Percentiles rank a stretch among this genome's conserved stretches.
Evolutionary conservation across 2,888 invertebrate species (phyloP).

Genomic region (Tetanocera ferruginea): DNA sequence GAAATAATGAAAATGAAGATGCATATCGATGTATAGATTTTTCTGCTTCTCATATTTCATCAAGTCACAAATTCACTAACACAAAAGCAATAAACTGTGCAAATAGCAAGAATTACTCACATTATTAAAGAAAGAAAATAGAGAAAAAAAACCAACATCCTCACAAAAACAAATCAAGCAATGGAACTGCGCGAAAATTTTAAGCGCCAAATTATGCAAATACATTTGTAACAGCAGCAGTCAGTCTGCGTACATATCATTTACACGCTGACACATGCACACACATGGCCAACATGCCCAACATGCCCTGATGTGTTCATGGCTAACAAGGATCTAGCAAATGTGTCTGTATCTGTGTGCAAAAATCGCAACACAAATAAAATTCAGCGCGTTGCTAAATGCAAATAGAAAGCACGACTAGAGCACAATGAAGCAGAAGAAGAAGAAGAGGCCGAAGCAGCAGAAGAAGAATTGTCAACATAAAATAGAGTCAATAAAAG

Average conservation of each 20-base stretch:
- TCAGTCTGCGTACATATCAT: background rate
- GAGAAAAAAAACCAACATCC: background rate
- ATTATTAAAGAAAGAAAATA: background rate
- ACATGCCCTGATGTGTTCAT: too few relatives aligned
- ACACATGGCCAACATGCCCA: background rate
- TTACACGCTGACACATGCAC: background rate
- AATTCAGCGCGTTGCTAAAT: conserved; percentile 24
- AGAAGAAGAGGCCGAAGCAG: background rate
- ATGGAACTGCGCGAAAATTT: background rate
- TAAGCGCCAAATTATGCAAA: conserved; percentile 16
- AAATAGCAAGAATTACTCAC: conserved; percentile 8
- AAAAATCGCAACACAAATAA: conserved; percentile 28
- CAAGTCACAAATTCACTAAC: background rate
- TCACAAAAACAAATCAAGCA: too few relatives aligned
- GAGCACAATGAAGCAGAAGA: too few relatives aligned
- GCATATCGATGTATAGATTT: too few relatives aligned
- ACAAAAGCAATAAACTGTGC: conserved; percentile 18
- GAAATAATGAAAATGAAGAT: too few relatives aligned
- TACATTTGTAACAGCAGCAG: conserved; percentile 18
- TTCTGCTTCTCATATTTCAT: too few relatives aligned
- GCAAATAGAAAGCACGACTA: conserved; percentile 24
- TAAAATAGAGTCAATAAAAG: conserved; percentile 34
- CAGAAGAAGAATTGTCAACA: conserved; percentile 34
- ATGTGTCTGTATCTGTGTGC: background rate
- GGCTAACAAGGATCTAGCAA: background rate